A percentile compares a stretch with the other conserved stretches of the same genome.
phyloP scores from a whole-genome alignment of 2,888 invertebrate genomes.

The Odontomyia ornata region DNA sequence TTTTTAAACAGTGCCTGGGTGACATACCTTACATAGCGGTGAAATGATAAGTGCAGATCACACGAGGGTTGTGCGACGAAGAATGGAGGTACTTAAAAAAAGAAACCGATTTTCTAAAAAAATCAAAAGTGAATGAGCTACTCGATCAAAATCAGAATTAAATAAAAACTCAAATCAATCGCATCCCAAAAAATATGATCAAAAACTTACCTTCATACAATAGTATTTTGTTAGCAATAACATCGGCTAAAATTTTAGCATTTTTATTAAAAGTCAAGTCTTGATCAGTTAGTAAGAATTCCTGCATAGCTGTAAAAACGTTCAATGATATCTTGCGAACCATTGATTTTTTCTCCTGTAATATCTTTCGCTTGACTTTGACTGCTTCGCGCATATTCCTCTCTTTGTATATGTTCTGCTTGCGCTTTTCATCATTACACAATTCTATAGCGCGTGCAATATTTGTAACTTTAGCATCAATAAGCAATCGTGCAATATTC shows the following conservation, averaged over 20 bases:
- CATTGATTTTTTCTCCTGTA: background rate
- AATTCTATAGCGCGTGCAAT: slow-evolving; percentile 16
- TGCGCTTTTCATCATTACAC: slow-evolving; percentile 2
- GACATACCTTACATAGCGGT: no score
- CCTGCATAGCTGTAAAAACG: slow-evolving; percentile 12
- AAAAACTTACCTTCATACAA: background rate
- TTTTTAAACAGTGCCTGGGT: no score
- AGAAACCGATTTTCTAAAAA: no score
- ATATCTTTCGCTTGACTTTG: background rate
- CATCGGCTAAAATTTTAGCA: background rate
- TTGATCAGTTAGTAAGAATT: slow-evolving; percentile 14
- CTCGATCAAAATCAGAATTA: no score
- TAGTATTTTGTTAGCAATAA: background rate
- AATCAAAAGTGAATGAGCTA: no score
- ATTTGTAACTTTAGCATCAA: background rate
- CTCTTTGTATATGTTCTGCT: background rate
- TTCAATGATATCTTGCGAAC: slow-evolving; percentile 17
- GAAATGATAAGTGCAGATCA: no score
- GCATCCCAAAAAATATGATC: no score
- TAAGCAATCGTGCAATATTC: background rate
- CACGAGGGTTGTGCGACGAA: no score
- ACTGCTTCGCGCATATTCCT: background rate
- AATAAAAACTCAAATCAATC: no score
- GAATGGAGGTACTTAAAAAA: no score
- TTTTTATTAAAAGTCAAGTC: background rate